Conservation (phyloP, 2,797 vertebrate genomes). For the Cyclura pinguis region DNA sequence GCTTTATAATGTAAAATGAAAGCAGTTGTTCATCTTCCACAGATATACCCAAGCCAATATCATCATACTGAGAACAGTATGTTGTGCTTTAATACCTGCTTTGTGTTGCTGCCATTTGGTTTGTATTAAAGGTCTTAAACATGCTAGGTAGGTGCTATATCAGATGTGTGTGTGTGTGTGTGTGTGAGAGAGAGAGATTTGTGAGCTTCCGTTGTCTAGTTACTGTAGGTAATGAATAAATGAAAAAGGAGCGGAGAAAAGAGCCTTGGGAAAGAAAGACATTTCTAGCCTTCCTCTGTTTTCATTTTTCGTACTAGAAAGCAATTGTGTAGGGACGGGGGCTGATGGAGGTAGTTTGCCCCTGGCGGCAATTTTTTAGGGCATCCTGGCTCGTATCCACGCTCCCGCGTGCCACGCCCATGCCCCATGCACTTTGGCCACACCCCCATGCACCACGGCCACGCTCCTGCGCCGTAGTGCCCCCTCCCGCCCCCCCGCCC, state of each 20-base stretch:
- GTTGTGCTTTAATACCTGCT: constrained; percentile 54
- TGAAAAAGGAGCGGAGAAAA: background rate
- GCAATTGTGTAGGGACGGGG: no score
- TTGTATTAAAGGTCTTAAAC: background rate
- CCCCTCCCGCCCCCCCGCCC: no score
- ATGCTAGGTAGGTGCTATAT: background rate
- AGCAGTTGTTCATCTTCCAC: constrained; percentile 41
- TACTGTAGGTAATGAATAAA: background rate
- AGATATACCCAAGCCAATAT: constrained; percentile 23
- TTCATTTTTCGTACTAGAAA: background rate
- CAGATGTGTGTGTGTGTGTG: background rate
- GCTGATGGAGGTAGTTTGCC: no score
- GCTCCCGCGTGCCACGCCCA: no score
- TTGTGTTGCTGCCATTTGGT: constrained; percentile 38
- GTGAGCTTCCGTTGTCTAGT: background rate
- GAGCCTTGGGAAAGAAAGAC: background rate
- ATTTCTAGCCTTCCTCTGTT: background rate
- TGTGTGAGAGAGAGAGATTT: background rate
- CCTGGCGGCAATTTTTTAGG: no score
- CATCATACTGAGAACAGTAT: constrained; percentile 58
- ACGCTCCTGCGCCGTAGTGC: no score
- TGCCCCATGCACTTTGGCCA: no score
- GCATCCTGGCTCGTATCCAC: no score
- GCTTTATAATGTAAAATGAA: constrained; percentile 61
- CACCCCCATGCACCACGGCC: no score